Evolutionary conservation across 2,113 vertebrate genomes (phyloP).

Genomic region (Podarcis muralis): DNA sequence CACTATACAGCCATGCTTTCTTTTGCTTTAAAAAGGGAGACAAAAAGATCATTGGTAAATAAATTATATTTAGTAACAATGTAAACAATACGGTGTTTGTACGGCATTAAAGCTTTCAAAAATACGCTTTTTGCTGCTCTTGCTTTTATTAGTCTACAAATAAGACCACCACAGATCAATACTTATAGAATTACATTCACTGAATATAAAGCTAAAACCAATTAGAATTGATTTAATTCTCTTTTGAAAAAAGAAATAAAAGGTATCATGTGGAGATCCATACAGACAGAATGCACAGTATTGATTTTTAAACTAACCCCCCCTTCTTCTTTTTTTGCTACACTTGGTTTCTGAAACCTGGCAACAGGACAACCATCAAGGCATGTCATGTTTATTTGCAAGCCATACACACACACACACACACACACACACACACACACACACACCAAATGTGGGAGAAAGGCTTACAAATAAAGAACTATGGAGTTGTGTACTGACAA

Average conservation of each 20-base stretch:
- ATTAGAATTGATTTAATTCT: conserved; percentile 91
- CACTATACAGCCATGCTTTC: conserved; percentile 59
- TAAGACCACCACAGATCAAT: conserved; percentile 86
- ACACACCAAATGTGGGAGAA: conserved; percentile 29
- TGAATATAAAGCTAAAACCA: conserved; percentile 88
- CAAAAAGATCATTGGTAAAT: conserved; percentile 69
- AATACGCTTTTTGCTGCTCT: conserved; percentile 84
- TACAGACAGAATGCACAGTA: conserved; percentile 79
- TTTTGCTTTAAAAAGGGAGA: conserved; percentile 49
- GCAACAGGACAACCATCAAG: conserved; percentile 75
- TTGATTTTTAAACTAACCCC: conserved; percentile 78
- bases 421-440: too few species aligned
- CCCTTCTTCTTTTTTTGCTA: conserved; percentile 81
- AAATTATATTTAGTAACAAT: conserved; percentile 76
- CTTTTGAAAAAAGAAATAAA: conserved; percentile 73
- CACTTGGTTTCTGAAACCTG: conserved; percentile 76
- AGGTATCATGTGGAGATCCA: conserved; percentile 77
- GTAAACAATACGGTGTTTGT: conserved; percentile 67
- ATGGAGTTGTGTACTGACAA: conserved; percentile 85
- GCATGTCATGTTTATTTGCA: conserved; percentile 80
- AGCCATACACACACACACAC: conserved; percentile 55
- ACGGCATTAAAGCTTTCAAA: conserved; percentile 81
- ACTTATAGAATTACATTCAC: conserved; percentile 92
- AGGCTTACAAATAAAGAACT: conserved; percentile 66
- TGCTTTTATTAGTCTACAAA: conserved; percentile 91